These are phyloP conservation scores for Chelidonichthys spinosus DNA, from an alignment of 2,797 vertebrate genomes.

Conservation along the genomic window DNA sequence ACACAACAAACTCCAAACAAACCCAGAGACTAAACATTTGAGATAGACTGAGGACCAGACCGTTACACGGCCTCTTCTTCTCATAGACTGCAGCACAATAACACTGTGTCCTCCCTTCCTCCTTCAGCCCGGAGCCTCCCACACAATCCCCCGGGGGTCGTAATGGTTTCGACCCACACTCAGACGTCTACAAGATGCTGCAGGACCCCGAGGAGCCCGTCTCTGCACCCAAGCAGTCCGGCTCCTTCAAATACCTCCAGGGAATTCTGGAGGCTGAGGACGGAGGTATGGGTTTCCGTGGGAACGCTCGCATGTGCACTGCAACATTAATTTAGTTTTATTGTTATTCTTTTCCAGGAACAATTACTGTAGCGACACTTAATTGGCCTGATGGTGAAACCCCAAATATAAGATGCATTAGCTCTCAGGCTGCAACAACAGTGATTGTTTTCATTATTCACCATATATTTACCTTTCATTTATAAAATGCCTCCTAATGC, in stretches of 20 bases:
- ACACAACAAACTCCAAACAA: background rate
- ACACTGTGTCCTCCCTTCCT: constrained; percentile 12
- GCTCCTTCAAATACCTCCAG: constrained; percentile 96
- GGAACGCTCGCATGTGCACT: background rate
- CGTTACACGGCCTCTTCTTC: background rate
- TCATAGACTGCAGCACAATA: constrained; percentile 19
- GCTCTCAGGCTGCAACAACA: background rate
- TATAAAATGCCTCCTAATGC: too few relatives aligned
- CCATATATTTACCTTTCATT: too few relatives aligned
- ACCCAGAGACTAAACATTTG: background rate
- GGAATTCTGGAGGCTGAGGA: constrained; percentile 95
- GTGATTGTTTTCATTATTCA: background rate
- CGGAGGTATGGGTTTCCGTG: constrained; percentile 82
- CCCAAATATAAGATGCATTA: background rate
- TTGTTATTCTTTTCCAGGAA: background rate
- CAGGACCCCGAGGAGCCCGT: constrained; percentile 89
- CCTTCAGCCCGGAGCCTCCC: constrained; percentile 86
- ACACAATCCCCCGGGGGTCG: constrained; percentile 80
- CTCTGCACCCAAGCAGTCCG: constrained; percentile 94
- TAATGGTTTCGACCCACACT: constrained; percentile 88
- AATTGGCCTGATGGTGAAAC: background rate
- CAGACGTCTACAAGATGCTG: constrained; percentile 97
- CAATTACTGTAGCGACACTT: background rate
- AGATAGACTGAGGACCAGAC: background rate
- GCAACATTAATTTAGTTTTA: background rate